Evolutionary conservation across 2,888 invertebrate species (phyloP), one percentile per base, ranked within the genome.

Genomic region (Schizotus pectinicornis): DNA sequence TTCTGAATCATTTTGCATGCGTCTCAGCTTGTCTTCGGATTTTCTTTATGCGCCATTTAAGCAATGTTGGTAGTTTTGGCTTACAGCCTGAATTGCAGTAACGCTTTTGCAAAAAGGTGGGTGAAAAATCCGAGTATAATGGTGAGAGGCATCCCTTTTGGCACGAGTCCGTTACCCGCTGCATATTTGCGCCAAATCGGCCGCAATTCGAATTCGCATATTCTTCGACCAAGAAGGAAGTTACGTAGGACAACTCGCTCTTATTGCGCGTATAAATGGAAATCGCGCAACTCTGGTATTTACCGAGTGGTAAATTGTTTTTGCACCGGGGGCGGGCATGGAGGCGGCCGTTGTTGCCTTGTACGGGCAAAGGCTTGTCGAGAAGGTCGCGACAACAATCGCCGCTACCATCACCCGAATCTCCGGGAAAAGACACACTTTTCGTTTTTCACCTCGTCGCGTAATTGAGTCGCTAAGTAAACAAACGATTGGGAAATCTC

Each of bases 311-410:
- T 48, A 30, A 43, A 51, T 48, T 36, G 52, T 56, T 60, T 56
- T 54, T 57, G 61, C 61, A 56, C 52, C 72, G 77, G 76, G 75
- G 77, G 71, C 58, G 63, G 68, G 67, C 63, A 62, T 67, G 73
- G 77, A 76, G 76, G 78, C 76, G 73, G 77, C 75, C 68, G 70
- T 73, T 74, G 70, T 69, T 70, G 64, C 77, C 76, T 68, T 74
- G 69, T 72, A 74, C 62, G 72, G 74, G 62, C 71, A 75, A 77
- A 75, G 77, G 77, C 76, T 77, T 77, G 76, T 71, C 69, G 56
- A 56, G 64, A 65, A 65, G 64, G 66, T 64, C 63, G 54, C 35
- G 14, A 9, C 37, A 42, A 45, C 31, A 33, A 32, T 43, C 43
- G 32, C 22, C 22, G 22, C 22, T 13, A 35, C 37, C 56, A 38